phyloP scores from a whole-genome alignment of 2,888 invertebrate genomes.

The Idaea aversata region DNA sequence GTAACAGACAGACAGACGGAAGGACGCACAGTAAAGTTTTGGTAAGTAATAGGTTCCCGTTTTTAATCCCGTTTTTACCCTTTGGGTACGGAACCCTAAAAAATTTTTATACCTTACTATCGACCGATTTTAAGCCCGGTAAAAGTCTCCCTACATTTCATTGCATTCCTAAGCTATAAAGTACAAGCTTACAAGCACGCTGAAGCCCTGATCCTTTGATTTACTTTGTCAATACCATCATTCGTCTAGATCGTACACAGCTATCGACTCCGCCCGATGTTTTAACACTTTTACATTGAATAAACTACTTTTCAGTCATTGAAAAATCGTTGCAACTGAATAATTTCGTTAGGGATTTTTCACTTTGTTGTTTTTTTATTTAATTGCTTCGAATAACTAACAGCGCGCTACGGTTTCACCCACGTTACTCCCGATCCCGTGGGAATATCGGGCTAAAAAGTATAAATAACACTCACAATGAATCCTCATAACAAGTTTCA shows the following conservation, averaged over 20 bases:
- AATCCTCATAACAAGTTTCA: too few species aligned
- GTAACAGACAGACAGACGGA: too few species aligned
- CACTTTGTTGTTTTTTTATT: background rate
- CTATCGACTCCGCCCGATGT: constrained; percentile 13
- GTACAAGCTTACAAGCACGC: background rate
- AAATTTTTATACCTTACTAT: too few species aligned
- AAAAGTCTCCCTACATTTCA: background rate
- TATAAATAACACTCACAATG: too few species aligned
- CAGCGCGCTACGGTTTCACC: too few species aligned
- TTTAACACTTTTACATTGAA: constrained; percentile 28
- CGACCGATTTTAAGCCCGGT: background rate
- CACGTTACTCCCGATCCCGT: too few species aligned
- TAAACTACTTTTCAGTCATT: constrained; percentile 14
- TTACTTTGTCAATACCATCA: constrained; percentile 48
- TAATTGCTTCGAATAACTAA: too few species aligned
- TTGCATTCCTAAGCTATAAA: background rate
- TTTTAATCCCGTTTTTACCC: too few species aligned
- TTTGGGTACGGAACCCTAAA: too few species aligned
- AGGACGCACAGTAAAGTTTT: too few species aligned
- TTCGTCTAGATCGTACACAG: constrained; percentile 45
- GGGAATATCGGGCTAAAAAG: too few species aligned
- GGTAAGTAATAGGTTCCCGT: too few species aligned
- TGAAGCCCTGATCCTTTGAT: constrained; percentile 37
- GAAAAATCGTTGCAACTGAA: background rate
- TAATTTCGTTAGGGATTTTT: background rate